Evolutionary conservation across 1,140 invertebrate species (phyloP).

Genomic region (Zophobas atratus): DNA sequence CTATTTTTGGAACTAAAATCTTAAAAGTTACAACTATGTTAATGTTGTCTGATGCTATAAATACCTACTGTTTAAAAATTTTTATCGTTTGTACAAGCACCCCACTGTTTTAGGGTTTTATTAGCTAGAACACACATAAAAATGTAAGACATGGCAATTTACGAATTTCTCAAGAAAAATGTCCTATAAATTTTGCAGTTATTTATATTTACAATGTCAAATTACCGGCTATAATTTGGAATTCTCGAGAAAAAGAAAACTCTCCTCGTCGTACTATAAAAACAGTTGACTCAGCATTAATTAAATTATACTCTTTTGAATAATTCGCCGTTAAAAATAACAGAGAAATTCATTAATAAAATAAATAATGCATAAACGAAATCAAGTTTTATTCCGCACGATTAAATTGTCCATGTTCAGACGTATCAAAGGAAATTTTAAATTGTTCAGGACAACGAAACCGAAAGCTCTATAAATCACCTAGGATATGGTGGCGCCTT

Average conservation of each 20-base stretch:
- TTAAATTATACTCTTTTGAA: background rate
- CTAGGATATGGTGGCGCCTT: conserved; percentile 33
- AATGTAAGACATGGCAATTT: background rate
- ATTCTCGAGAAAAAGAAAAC: background rate
- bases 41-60: too few relatives aligned
- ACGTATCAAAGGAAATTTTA: conserved; percentile 6
- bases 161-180: too few relatives aligned
- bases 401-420: conserved; percentile 15
- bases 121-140: background rate
- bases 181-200: too few relatives aligned
- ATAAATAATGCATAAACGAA: conserved; percentile 25
- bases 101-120: background rate
- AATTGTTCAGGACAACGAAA: conserved; percentile 26
- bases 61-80: too few relatives aligned
- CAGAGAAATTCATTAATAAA: conserved; percentile 31
- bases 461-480: conserved; percentile 20
- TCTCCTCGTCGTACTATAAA: background rate
- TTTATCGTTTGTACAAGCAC: background rate
- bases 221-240: background rate
- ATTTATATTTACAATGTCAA: too few relatives aligned
- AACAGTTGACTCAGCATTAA: background rate
- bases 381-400: conserved; percentile 14
- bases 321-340: background rate
- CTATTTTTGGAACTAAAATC: too few relatives aligned
- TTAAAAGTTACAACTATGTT: too few relatives aligned